Evolutionary conservation across 1,140 invertebrate species (phyloP).

Genomic region (fruit fly (Drosophila melanogaster)): DNA sequence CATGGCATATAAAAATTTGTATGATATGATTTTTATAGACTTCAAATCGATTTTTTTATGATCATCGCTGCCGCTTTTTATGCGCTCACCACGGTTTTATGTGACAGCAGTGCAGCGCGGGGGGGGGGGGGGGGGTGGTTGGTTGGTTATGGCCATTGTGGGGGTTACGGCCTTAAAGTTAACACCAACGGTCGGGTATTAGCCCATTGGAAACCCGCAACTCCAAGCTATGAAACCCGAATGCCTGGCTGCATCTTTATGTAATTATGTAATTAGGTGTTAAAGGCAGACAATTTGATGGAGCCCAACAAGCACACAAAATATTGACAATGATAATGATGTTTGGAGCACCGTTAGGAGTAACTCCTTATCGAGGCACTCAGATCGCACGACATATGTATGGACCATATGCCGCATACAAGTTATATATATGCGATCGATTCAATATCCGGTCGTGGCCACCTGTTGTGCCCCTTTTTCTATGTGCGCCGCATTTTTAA

Average conservation of each 20-base stretch:
- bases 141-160: too few relatives aligned
- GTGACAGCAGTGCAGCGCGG: slow-evolving; percentile 49
- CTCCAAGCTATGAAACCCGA: background rate
- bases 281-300: slow-evolving; percentile 49
- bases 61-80: slow-evolving; percentile 71
- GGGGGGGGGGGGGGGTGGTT: too few relatives aligned
- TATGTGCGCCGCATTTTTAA: slow-evolving; percentile 68
- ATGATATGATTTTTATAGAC: slow-evolving; percentile 81
- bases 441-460: slow-evolving; percentile 36
- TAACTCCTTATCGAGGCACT: slow-evolving; percentile 44
- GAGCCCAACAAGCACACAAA: slow-evolving; percentile 23
- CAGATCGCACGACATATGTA: slow-evolving; percentile 46
- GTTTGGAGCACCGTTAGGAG: slow-evolving; percentile 40
- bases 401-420: slow-evolving; percentile 14
- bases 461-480: slow-evolving; percentile 72
- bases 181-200: slow-evolving; percentile 1
- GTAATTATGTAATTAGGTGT: slow-evolving; percentile 80
- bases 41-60: slow-evolving; percentile 81
- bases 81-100: slow-evolving; percentile 69
- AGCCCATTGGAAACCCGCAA: slow-evolving; percentile 17
- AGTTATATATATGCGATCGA: background rate
- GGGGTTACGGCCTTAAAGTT: too few relatives aligned
- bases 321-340: slow-evolving; percentile 20
- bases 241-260: slow-evolving; percentile 8
- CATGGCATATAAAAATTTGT: slow-evolving; percentile 77